phyloP scores from a whole-genome alignment of 1,140 invertebrate genomes.

The Trachelipus rathkii region DNA sequence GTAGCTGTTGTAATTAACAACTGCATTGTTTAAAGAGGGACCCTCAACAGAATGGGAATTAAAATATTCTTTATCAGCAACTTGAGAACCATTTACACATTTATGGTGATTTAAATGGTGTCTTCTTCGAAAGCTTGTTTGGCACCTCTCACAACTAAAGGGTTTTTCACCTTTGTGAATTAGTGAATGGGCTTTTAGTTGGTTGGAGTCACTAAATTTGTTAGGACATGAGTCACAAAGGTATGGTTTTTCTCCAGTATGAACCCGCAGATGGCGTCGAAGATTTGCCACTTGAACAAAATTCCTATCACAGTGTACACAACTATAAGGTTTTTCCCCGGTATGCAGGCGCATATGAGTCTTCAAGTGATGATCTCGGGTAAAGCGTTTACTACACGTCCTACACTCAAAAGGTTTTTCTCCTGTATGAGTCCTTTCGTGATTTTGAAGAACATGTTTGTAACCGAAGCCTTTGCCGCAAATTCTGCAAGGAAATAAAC shows the following conservation, averaged over 20 bases:
- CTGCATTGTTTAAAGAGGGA: constrained; percentile 41
- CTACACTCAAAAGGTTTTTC: constrained; percentile 91
- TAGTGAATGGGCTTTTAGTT: constrained; percentile 83
- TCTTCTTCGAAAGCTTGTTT: constrained; percentile 65
- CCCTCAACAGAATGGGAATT: constrained; percentile 39
- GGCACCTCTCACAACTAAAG: constrained; percentile 70
- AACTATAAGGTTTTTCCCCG: constrained; percentile 88
- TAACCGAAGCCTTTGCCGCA: constrained; percentile 86
- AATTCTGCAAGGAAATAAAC: constrained; percentile 82
- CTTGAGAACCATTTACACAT: constrained; percentile 58
- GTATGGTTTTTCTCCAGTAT: constrained; percentile 93
- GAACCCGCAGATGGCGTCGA: constrained; percentile 84
- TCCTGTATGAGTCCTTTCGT: constrained; percentile 92
- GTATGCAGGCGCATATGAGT: constrained; percentile 89
- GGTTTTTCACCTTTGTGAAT: constrained; percentile 86
- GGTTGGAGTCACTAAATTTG: constrained; percentile 89
- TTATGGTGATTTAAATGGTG: constrained; percentile 82
- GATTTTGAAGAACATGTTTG: constrained; percentile 92
- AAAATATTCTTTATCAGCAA: constrained; percentile 20
- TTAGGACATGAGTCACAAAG: constrained; percentile 82
- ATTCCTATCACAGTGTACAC: constrained; percentile 81
- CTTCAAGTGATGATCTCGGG: constrained; percentile 90
- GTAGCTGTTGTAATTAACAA: no score
- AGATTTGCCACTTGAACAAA: constrained; percentile 92
- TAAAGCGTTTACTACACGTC: constrained; percentile 92